Conservation (phyloP, 2,797 vertebrate species). For the Phrynocephalus vlangalii region DNA sequence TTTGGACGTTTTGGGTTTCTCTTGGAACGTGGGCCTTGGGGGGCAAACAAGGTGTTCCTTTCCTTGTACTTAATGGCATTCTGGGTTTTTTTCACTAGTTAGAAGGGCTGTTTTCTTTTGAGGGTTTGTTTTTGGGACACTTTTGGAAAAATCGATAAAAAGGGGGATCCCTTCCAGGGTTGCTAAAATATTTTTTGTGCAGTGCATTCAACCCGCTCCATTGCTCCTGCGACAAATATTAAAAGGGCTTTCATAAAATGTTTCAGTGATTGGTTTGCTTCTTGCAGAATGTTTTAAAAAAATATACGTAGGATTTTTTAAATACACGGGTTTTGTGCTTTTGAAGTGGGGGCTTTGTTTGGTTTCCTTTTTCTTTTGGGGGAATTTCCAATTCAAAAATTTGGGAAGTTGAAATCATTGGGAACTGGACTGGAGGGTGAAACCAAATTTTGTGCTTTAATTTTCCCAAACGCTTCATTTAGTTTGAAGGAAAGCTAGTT, state of each 20-base stretch:
- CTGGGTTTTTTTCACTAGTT: constrained; percentile 36
- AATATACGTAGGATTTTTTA: not conserved
- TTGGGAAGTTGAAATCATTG: not conserved
- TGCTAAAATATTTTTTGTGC: not conserved
- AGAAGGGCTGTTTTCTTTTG: constrained; percentile 5
- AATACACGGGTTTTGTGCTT: not conserved
- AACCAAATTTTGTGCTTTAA: too few relatives aligned
- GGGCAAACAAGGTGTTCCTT: constrained; percentile 16
- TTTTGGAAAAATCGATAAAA: constrained; percentile 32
- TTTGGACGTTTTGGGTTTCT: not conserved
- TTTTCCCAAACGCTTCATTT: too few relatives aligned
- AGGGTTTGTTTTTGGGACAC: not conserved
- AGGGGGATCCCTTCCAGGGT: constrained; percentile 4
- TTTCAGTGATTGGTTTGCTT: not conserved
- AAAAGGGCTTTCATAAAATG: not conserved
- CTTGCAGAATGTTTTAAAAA: not conserved
- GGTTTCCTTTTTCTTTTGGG: not conserved
- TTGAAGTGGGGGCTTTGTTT: not conserved
- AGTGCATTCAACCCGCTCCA: not conserved
- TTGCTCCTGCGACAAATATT: not conserved
- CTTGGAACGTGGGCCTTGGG: not conserved
- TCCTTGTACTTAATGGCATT: not conserved
- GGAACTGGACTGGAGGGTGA: too few relatives aligned
- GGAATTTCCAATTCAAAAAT: not conserved
- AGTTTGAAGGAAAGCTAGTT: too few relatives aligned